These are phyloP conservation scores for Euplagia quadripunctaria DNA, from an alignment of 2,888 invertebrate species.

Conservation along the genomic window DNA sequence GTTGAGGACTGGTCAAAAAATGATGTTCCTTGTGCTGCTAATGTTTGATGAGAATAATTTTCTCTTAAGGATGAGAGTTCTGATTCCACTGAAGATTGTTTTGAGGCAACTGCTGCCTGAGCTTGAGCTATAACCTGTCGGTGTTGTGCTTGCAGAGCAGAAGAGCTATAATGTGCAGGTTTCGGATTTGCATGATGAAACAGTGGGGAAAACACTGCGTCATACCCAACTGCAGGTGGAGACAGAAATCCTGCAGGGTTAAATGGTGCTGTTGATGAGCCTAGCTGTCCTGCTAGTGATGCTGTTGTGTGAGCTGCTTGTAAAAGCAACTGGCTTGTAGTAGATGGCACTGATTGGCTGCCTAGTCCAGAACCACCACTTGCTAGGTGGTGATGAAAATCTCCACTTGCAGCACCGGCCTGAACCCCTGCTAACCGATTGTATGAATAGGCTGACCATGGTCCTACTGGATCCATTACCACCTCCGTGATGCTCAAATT, in stretches of 20 bases:
- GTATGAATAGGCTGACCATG: conserved; percentile 95
- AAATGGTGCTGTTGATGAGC: conserved; percentile 88
- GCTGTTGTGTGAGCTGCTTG: conserved; percentile 89
- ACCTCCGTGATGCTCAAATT: conserved; percentile 81
- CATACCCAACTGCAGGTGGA: conserved; percentile 92
- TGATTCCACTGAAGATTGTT: conserved; percentile 86
- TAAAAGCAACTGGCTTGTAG: conserved; percentile 90
- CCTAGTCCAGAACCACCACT: conserved; percentile 85
- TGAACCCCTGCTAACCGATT: conserved; percentile 92
- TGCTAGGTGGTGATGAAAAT: conserved; percentile 90
- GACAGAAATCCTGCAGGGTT: conserved; percentile 92
- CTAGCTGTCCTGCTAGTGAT: conserved; percentile 88
- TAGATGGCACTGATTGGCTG: conserved; percentile 87
- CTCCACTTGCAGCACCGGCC: conserved; percentile 89
- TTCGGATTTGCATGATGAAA: conserved; percentile 93
- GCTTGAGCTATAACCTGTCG: conserved; percentile 89
- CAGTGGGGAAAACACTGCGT: conserved; percentile 93
- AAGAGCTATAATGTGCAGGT: conserved; percentile 91
- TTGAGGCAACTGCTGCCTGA: conserved; percentile 86
- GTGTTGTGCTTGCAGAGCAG: conserved; percentile 89
- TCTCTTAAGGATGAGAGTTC: conserved; percentile 87
- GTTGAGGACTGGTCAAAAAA: conserved; percentile 90
- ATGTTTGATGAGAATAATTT: conserved; percentile 88
- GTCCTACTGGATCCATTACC: conserved; percentile 96
- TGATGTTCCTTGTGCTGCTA: conserved; percentile 87